phyloP scores from a whole-genome alignment of 2,888 invertebrate genomes.

The Habroteleia sp. region DNA sequence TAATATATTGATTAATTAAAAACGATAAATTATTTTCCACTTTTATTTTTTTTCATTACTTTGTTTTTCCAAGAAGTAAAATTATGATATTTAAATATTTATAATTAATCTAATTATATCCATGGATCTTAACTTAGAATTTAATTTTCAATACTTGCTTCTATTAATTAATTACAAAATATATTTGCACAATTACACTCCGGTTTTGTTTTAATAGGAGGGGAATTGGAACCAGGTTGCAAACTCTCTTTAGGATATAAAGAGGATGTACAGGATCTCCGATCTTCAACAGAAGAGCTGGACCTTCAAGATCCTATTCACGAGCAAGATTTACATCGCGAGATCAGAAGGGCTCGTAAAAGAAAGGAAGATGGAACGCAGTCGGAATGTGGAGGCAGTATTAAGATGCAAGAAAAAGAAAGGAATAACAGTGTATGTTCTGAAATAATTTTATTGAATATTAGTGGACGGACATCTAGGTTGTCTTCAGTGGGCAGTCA shows the following conservation, averaged over 20 bases:
- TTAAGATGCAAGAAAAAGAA: constrained; percentile 83
- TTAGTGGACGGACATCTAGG: constrained; percentile 89
- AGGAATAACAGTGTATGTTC: constrained; percentile 89
- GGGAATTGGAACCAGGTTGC: constrained; percentile 75
- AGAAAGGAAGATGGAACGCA: constrained; percentile 77
- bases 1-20: no score
- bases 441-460: constrained; percentile 88
- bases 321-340: constrained; percentile 76
- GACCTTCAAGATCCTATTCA: constrained; percentile 88
- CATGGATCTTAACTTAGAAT: no score
- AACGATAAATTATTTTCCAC: no score
- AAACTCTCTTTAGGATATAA: constrained; percentile 81
- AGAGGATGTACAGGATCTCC: constrained; percentile 91
- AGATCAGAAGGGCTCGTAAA: constrained; percentile 77
- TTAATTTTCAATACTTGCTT: no score
- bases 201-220: constrained; percentile 68
- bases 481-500: constrained; percentile 91
- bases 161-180: no score
- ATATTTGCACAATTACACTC: no score
- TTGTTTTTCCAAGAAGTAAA: no score
- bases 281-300: constrained; percentile 93
- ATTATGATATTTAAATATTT: no score
- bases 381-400: constrained; percentile 79
- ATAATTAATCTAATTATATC: no score
- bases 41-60: no score